These are phyloP conservation scores for Rousettus madagascariensis DNA, from an alignment of 2,797 vertebrate genomes.

Conservation along the genomic window DNA sequence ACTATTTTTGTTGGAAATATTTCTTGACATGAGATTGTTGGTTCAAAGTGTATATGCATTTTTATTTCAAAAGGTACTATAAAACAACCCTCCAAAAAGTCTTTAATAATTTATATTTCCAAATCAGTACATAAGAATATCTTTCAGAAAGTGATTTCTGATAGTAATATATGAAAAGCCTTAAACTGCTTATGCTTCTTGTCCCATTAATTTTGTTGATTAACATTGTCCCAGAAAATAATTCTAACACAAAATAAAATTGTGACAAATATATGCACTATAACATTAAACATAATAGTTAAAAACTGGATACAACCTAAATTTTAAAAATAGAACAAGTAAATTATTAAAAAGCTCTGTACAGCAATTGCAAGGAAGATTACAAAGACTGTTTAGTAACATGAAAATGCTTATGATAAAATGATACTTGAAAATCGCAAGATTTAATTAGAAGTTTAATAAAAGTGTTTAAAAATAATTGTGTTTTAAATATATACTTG, in stretches of 20 bases:
- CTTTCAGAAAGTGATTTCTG: not conserved
- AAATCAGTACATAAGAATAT: constrained; percentile 19
- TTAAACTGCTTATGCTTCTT: not conserved
- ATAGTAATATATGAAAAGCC: not conserved
- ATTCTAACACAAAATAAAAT: constrained; percentile 28
- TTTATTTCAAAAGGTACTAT: constrained; percentile 35
- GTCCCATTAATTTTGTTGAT: constrained; percentile 15
- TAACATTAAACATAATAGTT: not conserved
- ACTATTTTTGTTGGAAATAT: constrained; percentile 42
- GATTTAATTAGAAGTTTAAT: not conserved
- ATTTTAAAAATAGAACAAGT: not conserved
- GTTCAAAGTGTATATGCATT: not conserved
- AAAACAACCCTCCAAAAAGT: constrained; percentile 4
- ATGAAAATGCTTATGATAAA: not conserved
- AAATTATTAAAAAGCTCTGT: not conserved
- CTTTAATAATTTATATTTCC: constrained; percentile 34
- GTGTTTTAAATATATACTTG: not conserved
- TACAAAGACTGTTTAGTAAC: not conserved
- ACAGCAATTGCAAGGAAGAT: not conserved
- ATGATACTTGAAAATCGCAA: not conserved
- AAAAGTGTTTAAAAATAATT: not conserved
- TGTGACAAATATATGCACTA: not conserved
- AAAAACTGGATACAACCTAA: not conserved
- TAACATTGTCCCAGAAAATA: constrained; percentile 6
- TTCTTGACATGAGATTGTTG: not conserved